A percentile compares a stretch with the other conserved stretches of the same genome.
Evolutionary conservation across 1,140 invertebrate species (phyloP).

Genomic region (Nymphalis io): DNA sequence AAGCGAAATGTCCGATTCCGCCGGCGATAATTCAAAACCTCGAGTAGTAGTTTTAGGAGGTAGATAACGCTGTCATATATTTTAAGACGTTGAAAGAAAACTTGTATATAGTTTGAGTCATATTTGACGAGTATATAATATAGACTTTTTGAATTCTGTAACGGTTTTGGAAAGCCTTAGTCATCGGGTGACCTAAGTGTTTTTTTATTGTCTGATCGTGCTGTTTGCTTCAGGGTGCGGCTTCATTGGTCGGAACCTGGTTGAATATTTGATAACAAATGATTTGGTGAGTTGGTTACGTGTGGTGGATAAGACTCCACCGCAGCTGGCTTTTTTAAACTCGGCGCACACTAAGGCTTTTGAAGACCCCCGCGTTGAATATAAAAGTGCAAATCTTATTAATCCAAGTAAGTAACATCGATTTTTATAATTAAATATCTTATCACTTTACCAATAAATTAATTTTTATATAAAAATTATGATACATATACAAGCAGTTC

Average conservation of each 20-base stretch:
- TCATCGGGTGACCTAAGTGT: conserved; percentile 65
- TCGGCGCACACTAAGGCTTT: conserved; percentile 86
- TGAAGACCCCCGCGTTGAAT: conserved; percentile 87
- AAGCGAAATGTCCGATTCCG: conserved; percentile 71
- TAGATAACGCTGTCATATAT: conserved; percentile 46
- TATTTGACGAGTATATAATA: not conserved
- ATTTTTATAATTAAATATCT: not conserved
- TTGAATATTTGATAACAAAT: conserved; percentile 90
- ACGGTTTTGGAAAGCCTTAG: conserved; percentile 70
- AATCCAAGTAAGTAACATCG: conserved; percentile 86
- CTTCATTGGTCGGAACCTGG: conserved; percentile 94
- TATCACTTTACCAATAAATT: too few relatives aligned
- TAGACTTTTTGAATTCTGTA: conserved; percentile 56
- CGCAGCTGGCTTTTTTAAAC: conserved; percentile 94
- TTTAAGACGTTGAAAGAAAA: conserved; percentile 4
- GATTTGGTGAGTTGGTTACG: conserved; percentile 88
- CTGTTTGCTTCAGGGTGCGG: conserved; percentile 88
- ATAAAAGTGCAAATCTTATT: conserved; percentile 94
- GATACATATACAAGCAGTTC: too few relatives aligned
- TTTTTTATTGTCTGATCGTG: conserved; percentile 54
- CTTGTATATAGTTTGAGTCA: not conserved
- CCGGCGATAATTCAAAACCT: conserved; percentile 76
- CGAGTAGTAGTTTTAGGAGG: conserved; percentile 75
- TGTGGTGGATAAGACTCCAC: conserved; percentile 95
- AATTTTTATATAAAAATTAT: too few relatives aligned